These are phyloP conservation scores for Anagrus nilaparvatae DNA, from an alignment of 1,140 invertebrate genomes.

Conservation along the genomic window DNA sequence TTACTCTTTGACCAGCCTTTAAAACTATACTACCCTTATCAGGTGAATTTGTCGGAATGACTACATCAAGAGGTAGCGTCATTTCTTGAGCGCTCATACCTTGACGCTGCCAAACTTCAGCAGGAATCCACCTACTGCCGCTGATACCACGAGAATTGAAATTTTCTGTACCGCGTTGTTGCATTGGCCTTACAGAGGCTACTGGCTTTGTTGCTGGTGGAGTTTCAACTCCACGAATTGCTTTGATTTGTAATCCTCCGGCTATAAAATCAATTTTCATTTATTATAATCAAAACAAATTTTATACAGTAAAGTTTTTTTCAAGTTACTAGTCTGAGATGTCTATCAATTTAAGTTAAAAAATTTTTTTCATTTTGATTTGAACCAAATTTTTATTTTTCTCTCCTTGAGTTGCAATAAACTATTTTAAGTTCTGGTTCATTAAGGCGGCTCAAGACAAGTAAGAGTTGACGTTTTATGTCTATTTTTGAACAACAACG, in stretches of 20 bases:
- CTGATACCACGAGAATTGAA: conserved; percentile 42
- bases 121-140: conserved; percentile 64
- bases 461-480: too few species aligned
- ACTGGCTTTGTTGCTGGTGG: conserved; percentile 39
- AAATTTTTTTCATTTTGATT: too few species aligned
- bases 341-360: too few species aligned
- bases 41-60: conserved; percentile 84
- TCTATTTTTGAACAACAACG: too few species aligned
- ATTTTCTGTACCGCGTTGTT: conserved; percentile 38
- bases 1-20: conserved; percentile 84
- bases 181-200: conserved; percentile 47
- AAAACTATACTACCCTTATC: conserved; percentile 77
- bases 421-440: too few species aligned
- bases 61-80: conserved; percentile 81
- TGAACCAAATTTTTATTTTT: too few species aligned
- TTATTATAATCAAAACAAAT: too few species aligned
- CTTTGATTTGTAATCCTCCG: conserved; percentile 38
- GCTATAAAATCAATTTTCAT: too few species aligned
- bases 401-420: too few species aligned
- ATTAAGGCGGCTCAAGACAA: too few species aligned
- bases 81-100: conserved; percentile 92
- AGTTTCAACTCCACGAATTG: conserved; percentile 34
- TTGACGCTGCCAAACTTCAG: conserved; percentile 79
- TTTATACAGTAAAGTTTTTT: too few species aligned
- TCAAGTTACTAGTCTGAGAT: too few species aligned